Conservation (phyloP, 2,797 vertebrate species). For the Hafferia zeledoni region DNA sequence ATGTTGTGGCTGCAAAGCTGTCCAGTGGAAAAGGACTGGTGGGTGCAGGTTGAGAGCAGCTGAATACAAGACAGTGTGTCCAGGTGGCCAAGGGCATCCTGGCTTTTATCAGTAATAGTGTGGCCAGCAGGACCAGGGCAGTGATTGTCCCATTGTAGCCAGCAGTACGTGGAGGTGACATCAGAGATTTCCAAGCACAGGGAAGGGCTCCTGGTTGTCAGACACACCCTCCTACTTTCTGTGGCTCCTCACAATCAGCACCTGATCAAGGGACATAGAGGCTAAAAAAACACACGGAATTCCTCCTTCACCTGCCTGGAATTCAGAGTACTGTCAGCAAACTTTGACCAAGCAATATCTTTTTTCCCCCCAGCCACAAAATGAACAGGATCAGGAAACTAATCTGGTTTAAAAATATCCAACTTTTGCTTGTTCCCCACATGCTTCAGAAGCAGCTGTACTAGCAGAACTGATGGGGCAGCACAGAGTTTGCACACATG, state of each 20-base stretch:
- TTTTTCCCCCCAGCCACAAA: neutral
- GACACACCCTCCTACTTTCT: accelerated
- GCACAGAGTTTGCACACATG: accelerated
- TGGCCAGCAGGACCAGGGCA: neutral
- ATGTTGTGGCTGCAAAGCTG: neutral
- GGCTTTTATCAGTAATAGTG: neutral
- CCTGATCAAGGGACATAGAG: too few relatives aligned
- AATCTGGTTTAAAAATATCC: neutral
- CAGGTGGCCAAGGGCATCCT: neutral
- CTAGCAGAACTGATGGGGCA: neutral
- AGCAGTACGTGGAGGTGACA: neutral
- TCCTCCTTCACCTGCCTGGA: neutral
- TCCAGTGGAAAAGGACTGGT: neutral
- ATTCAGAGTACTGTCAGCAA: neutral
- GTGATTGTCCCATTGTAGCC: neutral
- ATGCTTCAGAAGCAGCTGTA: neutral
- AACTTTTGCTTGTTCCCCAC: neutral
- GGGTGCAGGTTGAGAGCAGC: neutral
- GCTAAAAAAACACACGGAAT: neutral
- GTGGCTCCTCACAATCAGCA: neutral
- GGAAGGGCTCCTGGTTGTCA: neutral
- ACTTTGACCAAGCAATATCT: neutral
- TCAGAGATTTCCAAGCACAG: neutral
- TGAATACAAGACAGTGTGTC: neutral
- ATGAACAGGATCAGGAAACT: neutral